Percentiles rank a stretch among this genome's conserved stretches.
Evolutionary conservation across 2,888 invertebrate species (phyloP).

Genomic region (Gymnocheta viridis): DNA sequence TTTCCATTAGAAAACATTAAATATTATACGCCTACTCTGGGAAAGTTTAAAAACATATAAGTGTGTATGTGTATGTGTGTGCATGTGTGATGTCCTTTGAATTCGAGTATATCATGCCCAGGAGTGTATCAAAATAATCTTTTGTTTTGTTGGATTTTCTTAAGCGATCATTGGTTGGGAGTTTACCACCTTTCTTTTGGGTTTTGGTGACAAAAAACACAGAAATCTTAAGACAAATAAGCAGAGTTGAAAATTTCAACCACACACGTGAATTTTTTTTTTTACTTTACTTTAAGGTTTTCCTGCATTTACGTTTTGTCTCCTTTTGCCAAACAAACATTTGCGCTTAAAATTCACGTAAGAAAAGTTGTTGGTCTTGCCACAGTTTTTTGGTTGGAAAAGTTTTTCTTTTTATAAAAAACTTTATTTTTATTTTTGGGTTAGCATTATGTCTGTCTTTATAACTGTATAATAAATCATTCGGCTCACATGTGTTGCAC

Average conservation of each 20-base stretch:
- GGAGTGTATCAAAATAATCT: constrained; percentile 16
- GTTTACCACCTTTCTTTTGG: constrained; percentile 25
- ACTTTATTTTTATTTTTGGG: not conserved
- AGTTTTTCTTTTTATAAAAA: not conserved
- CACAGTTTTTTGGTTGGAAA: constrained; percentile 13
- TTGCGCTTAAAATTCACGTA: constrained; percentile 40
- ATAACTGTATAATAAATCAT: constrained; percentile 52
- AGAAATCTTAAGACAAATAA: constrained; percentile 43
- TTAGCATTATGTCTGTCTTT: not conserved
- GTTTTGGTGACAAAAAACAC: not conserved
- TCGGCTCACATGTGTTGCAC: constrained; percentile 50
- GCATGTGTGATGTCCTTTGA: not conserved
- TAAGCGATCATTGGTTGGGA: constrained; percentile 59
- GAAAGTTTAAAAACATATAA: constrained; percentile 40
- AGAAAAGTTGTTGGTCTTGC: constrained; percentile 39
- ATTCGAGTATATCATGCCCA: constrained; percentile 10
- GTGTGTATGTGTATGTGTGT: not conserved
- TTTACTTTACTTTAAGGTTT: not conserved
- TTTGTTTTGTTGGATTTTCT: constrained; percentile 14
- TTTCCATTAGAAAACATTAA: constrained; percentile 73
- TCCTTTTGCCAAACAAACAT: not conserved
- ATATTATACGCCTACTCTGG: constrained; percentile 68
- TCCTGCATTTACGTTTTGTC: not conserved
- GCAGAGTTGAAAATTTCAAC: constrained; percentile 50
- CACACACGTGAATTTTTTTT: constrained; percentile 61